These are phyloP conservation scores for Eurytoma californica DNA, from an alignment of 2,888 invertebrate genomes.

Conservation along the genomic window DNA sequence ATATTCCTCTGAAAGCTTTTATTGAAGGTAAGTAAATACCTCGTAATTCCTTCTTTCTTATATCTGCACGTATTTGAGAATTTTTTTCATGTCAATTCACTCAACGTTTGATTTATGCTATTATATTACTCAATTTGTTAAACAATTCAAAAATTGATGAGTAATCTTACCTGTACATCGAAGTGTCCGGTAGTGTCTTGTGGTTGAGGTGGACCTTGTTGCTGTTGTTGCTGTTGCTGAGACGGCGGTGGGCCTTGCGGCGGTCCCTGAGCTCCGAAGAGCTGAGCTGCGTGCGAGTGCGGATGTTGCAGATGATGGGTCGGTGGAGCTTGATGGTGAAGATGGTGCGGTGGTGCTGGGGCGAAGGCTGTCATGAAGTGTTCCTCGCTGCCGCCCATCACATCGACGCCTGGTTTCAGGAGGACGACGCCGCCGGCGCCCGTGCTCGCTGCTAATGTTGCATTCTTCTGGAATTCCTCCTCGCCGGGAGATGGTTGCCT, in stretches of 20 bases:
- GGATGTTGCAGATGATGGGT: constrained; percentile 76
- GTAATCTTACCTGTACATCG: constrained; percentile 71
- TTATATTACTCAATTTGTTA: background rate
- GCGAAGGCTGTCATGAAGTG: constrained; percentile 75
- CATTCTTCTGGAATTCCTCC: constrained; percentile 83
- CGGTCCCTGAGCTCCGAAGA: constrained; percentile 74
- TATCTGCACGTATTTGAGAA: background rate
- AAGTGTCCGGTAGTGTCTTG: constrained; percentile 72
- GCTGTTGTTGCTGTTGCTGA: constrained; percentile 74
- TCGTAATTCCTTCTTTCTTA: no score
- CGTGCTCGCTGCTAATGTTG: constrained; percentile 70
- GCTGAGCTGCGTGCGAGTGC: constrained; percentile 75
- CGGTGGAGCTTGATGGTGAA: constrained; percentile 76
- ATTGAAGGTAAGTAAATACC: no score
- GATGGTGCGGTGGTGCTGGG: constrained; percentile 76
- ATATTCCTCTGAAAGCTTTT: no score
- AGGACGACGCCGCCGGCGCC: constrained; percentile 77
- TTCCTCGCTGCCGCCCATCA: constrained; percentile 72
- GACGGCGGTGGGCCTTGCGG: constrained; percentile 72
- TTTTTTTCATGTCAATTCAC: background rate
- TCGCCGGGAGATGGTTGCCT: constrained; percentile 95
- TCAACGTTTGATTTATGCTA: background rate
- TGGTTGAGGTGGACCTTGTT: constrained; percentile 72
- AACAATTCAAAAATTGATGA: background rate
- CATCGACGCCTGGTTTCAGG: constrained; percentile 75